Evolutionary conservation across 2,113 vertebrate species (phyloP).

Genomic region (Dicerorhinus sumatrensis): DNA sequence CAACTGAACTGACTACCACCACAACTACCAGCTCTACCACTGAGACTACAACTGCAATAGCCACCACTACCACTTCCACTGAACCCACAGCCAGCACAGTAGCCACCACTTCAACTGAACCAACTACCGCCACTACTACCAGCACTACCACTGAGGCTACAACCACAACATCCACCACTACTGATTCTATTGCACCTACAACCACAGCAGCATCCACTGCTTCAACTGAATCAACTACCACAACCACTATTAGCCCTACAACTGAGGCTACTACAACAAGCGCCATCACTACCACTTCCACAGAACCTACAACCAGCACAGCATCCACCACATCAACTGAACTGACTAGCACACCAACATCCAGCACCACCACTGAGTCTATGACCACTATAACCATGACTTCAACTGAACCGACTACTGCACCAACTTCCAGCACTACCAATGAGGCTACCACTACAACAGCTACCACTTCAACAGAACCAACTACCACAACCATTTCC

Average conservation of each 20-base stretch:
- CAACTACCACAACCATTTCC: accelerated
- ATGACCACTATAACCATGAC: not conserved
- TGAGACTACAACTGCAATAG: not conserved
- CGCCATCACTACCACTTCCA: not conserved
- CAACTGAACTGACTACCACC: not conserved
- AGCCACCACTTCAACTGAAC: not conserved
- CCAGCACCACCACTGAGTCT: not conserved
- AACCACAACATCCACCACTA: not conserved
- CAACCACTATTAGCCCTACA: not conserved
- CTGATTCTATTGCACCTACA: no score
- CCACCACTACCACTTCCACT: not conserved
- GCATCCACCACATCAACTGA: no score
- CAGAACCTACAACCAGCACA: not conserved
- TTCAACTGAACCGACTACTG: not conserved
- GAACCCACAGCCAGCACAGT: not conserved
- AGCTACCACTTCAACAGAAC: not conserved
- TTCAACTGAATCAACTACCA: not conserved
- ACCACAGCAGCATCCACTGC: not conserved
- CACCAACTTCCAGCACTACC: not conserved
- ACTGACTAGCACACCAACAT: not conserved
- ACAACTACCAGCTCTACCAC: not conserved
- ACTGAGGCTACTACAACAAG: not conserved
- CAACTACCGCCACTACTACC: not conserved
- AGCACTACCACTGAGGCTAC: not conserved
- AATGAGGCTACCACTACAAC: not conserved